Conservation (phyloP, 2,113 vertebrate species). For the Ploceus nigricollis region DNA sequence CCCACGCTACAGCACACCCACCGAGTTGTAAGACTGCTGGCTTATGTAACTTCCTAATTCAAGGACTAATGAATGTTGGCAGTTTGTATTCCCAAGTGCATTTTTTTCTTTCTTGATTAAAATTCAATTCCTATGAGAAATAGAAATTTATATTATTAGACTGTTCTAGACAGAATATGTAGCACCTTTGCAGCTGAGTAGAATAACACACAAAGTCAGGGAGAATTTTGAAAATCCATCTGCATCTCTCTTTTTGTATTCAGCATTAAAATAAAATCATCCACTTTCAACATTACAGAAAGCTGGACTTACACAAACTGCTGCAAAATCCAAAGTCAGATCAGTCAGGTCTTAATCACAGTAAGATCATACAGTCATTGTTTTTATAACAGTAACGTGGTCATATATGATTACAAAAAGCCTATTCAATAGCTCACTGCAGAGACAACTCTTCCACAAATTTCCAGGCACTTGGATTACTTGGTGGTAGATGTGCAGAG, state of each 20-base stretch:
- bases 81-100: not conserved
- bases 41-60: not conserved
- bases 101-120: not conserved
- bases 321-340: not conserved
- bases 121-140: not conserved
- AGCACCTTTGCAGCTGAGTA: not conserved
- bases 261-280: not conserved
- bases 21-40: not conserved
- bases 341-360: not conserved
- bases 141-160: not conserved
- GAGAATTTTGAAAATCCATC: not conserved
- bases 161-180: not conserved
- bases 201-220: not conserved
- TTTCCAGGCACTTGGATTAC: not conserved
- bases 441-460: not conserved
- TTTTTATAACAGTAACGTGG: not conserved
- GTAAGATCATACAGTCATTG: not conserved
- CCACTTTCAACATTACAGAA: not conserved
- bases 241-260: not conserved
- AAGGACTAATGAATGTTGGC: not conserved
- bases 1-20: not conserved
- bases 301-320: not conserved
- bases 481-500: not conserved
- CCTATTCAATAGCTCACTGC: not conserved
- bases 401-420: not conserved